Evolutionary conservation across 2,888 invertebrate species (phyloP), one percentile per base, ranked within the genome.

Genomic region (Troilus luridus): DNA sequence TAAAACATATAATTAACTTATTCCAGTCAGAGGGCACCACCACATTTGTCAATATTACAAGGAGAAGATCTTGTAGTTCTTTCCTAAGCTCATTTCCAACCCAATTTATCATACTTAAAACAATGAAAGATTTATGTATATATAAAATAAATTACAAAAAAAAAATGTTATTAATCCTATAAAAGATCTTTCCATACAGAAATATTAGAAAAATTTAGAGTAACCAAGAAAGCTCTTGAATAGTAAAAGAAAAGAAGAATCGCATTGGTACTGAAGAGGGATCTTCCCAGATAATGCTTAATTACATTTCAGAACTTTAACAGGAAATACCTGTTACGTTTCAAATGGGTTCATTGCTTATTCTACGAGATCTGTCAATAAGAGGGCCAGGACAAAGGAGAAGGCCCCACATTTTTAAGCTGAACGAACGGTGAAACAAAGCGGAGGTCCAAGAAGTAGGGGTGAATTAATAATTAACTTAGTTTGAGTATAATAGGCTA

Each of bases 401-500:
- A 77, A 24, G 0, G 8, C 0, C 17, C 27, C 72, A 27, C 27
- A 27, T 41, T 77, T 77, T 77, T 77, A 41, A 77, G 14, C 41
- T 77, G 10, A 8, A 0, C 27, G 72, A 77, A 19, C 72, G 8
- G 17, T 19, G 72, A 41, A 77, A 77, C 72, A 77, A 77, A 77
- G 41, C 72, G 41, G 41, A 77, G 19, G 72, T 17, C 27, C 72
- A 41, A 77, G 27, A 77, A 77, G 72, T 41, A 77, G 41, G 17
- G 17, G 17, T 77, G 72, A 77, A 77, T 77, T 77, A 77, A 77
- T 77, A 77, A 77, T 41, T 77, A 77, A 77, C 17, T 77, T 77
- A 77, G 41, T 77, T 77, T 77, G 72, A 77, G 72, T 77, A 77
- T 77, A 77, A 77, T 77, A 77, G 72, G 72, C 72, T 77, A 77